Conservation (phyloP, 2,888 invertebrate genomes). For the Fissipunctia ypsillon region DNA sequence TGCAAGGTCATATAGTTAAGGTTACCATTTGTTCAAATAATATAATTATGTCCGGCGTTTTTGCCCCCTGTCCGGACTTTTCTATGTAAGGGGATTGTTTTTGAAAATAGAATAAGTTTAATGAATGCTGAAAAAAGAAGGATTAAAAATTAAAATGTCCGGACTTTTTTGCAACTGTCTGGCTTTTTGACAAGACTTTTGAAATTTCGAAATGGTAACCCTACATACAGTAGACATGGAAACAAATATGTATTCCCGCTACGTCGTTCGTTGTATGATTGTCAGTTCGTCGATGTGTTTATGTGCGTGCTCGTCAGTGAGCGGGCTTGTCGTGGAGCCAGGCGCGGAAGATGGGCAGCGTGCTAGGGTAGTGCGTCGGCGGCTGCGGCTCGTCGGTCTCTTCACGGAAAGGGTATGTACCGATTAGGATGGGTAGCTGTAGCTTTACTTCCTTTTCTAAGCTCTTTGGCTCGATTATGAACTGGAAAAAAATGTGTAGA, state of each 20-base stretch:
- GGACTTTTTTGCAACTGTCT: too few relatives aligned
- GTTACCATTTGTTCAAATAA: too few relatives aligned
- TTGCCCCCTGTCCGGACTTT: too few relatives aligned
- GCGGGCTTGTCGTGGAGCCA: conserved; percentile 94
- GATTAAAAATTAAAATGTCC: too few relatives aligned
- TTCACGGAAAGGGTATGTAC: conserved; percentile 96
- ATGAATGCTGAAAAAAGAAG: too few relatives aligned
- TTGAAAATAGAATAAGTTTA: too few relatives aligned
- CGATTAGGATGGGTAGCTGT: conserved; percentile 97
- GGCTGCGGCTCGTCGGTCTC: conserved; percentile 92
- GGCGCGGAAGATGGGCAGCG: conserved; percentile 97
- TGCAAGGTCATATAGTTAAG: too few relatives aligned
- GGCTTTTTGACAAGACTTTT: too few relatives aligned
- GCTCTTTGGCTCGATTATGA: conserved; percentile 97
- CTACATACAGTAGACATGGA: too few relatives aligned
- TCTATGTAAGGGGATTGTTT: too few relatives aligned
- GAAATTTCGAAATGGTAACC: too few relatives aligned
- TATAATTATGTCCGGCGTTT: too few relatives aligned
- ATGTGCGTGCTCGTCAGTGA: conserved; percentile 70
- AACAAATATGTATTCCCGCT: neutral
- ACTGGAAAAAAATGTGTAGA: conserved; percentile 87
- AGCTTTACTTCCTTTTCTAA: conserved; percentile 97
- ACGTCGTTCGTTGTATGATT: neutral
- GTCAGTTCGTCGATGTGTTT: conserved; percentile 15
- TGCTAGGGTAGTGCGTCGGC: conserved; percentile 98